Percentiles rank a stretch among this genome's conserved stretches.
Conservation (phyloP, 2,888 invertebrate genomes). For the Boloria euphrosyne region DNA sequence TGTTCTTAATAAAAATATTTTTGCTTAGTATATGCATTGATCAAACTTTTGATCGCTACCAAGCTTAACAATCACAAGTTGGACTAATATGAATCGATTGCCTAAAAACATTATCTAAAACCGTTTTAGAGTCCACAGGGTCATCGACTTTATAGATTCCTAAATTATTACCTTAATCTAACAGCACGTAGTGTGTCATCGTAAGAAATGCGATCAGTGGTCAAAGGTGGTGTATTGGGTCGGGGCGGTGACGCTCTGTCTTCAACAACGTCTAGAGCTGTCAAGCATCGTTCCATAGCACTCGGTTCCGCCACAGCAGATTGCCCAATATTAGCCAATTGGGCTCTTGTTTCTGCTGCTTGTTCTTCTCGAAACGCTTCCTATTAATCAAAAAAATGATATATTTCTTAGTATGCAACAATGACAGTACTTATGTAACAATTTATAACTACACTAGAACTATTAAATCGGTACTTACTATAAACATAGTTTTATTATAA, state of each 20-base stretch:
- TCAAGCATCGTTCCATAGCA: constrained; percentile 69
- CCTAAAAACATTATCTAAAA: no score
- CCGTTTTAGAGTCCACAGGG: no score
- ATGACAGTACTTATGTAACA: no score
- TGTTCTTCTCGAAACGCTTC: constrained; percentile 64
- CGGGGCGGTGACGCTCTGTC: constrained; percentile 63
- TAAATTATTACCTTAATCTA: constrained; percentile 2
- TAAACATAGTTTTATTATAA: no score
- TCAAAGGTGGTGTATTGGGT: constrained; percentile 63
- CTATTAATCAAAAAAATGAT: constrained; percentile 43
- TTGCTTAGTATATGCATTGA: no score
- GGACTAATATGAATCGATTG: no score
- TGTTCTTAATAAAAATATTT: not conserved
- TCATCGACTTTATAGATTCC: not conserved
- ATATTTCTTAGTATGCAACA: no score
- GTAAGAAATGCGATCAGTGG: constrained; percentile 68
- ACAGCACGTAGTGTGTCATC: constrained; percentile 43
- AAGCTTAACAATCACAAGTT: no score
- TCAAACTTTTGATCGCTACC: no score
- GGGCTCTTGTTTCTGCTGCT: constrained; percentile 58
- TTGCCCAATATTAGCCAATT: constrained; percentile 67
- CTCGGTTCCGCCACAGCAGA: constrained; percentile 68
- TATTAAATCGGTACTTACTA: no score
- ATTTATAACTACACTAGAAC: no score
- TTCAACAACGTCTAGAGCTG: constrained; percentile 70